Conservation (phyloP, 2,113 vertebrate species). For the Spilogale gracilis region DNA sequence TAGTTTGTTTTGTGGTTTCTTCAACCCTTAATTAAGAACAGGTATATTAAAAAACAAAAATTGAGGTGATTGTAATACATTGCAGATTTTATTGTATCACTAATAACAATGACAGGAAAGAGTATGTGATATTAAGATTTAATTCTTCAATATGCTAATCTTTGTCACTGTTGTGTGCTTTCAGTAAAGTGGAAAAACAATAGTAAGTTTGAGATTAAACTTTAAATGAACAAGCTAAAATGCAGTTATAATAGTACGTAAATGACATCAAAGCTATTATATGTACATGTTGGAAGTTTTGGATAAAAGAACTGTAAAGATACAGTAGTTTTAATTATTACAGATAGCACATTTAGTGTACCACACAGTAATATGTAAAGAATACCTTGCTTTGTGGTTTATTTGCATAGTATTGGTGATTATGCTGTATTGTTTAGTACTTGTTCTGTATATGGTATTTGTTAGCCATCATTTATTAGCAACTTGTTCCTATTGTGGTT, state of each 20-base stretch:
- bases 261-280: not conserved
- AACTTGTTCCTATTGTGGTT: not conserved
- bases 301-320: not conserved
- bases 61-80: not conserved
- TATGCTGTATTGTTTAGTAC: not conserved
- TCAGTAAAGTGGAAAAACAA: not conserved
- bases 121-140: not conserved
- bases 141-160: not conserved
- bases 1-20: not conserved
- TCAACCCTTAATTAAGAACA: not conserved
- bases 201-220: not conserved
- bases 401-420: not conserved
- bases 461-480: conserved; percentile 18
- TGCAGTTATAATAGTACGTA: not conserved
- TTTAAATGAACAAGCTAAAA: conserved; percentile 18
- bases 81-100: not conserved
- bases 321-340: not conserved
- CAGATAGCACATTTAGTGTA: not conserved
- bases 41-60: not conserved
- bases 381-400: conserved; percentile 9
- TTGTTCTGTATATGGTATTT: conserved; percentile 26
- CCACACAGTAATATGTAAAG: not conserved
- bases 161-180: not conserved
- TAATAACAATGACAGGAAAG: not conserved
- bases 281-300: not conserved